Conservation (phyloP, 2,797 vertebrate genomes). For the Pseudomugil tenellus region DNA sequence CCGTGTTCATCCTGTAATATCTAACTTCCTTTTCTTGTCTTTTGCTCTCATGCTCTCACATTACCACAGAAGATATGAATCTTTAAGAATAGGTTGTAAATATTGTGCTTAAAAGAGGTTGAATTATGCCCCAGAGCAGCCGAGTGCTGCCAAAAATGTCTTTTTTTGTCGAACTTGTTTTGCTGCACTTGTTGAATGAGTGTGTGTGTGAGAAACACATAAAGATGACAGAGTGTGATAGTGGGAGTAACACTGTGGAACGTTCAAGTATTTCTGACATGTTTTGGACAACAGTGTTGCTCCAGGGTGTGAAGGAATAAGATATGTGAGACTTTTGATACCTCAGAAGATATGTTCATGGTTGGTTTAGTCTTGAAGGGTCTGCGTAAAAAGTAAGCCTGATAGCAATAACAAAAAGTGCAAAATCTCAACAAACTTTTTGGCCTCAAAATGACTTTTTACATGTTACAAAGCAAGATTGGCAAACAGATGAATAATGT, state of each 20-base stretch:
- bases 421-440: no score
- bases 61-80: not conserved
- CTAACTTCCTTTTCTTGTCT: not conserved
- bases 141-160: not conserved
- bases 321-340: not conserved
- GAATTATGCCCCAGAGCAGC: not conserved
- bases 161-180: not conserved
- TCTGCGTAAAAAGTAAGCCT: no score
- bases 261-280: not conserved
- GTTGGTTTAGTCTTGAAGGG: not conserved
- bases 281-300: conserved; percentile 1
- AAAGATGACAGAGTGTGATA: not conserved
- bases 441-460: no score
- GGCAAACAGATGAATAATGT: no score
- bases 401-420: no score
- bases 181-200: not conserved
- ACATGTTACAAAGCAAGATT: no score
- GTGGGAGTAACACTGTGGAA: not conserved
- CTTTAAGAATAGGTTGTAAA: conserved; percentile 1
- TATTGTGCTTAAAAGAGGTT: not conserved
- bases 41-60: not conserved
- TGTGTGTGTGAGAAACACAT: not conserved
- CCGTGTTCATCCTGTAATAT: not conserved
- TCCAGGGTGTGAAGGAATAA: not conserved
- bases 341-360: not conserved